Evolutionary conservation across 2,888 invertebrate genomes (phyloP).

Genomic region (Xestia c-nigrum): DNA sequence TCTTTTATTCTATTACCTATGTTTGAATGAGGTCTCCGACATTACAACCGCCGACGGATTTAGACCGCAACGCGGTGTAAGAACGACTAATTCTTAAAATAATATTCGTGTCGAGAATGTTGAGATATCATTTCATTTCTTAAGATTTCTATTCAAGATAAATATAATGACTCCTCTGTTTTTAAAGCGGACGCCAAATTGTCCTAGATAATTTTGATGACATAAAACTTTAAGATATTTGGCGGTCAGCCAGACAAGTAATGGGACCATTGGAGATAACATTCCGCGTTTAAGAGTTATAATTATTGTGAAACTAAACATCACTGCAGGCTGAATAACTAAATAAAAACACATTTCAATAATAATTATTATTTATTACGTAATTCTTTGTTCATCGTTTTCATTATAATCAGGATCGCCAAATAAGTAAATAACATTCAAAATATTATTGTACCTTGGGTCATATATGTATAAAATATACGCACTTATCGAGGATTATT

Average conservation of each 20-base stretch:
- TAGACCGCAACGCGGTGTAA: conserved; percentile 67
- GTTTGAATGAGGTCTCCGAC: conserved; percentile 61
- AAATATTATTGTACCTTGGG: conserved; percentile 64
- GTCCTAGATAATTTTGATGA: conserved; percentile 88
- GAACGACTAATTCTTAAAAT: conserved; percentile 73
- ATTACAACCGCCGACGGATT: conserved; percentile 53
- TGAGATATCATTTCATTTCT: conserved; percentile 77
- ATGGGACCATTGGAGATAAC: conserved; percentile 80
- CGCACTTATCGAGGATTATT: conserved; percentile 61
- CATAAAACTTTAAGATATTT: conserved; percentile 84
- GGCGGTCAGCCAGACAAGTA: conserved; percentile 82
- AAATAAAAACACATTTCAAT: conserved; percentile 62
- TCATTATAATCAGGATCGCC: conserved; percentile 69
- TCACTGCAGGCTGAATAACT: conserved; percentile 32
- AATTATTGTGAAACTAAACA: conserved; percentile 52
- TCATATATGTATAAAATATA: conserved; percentile 65
- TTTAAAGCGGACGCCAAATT: conserved; percentile 87
- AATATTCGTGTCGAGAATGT: conserved; percentile 72
- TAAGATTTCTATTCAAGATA: conserved; percentile 82
- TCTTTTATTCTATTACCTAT: conserved; percentile 86
- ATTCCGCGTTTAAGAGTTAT: conserved; percentile 69
- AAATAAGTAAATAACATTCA: conserved; percentile 66
- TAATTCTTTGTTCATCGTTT: conserved; percentile 82
- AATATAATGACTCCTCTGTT: conserved; percentile 85
- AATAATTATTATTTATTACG: conserved; percentile 82